Evolutionary conservation across 2,888 invertebrate genomes (phyloP), one percentile per base, ranked within the genome.

Genomic region (Meteorus colon): DNA sequence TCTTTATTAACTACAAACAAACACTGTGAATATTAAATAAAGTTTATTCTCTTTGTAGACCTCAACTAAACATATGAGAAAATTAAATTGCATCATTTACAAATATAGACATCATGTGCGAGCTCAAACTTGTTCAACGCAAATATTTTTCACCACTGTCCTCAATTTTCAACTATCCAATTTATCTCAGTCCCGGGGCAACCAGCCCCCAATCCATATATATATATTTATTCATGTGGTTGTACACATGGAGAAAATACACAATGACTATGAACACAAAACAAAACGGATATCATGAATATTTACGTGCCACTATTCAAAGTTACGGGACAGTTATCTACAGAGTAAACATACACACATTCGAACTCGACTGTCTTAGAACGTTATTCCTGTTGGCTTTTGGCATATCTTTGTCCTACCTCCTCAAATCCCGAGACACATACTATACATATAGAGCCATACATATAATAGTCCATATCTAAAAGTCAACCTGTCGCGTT

Each of bases 401-500:
- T 55, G 55, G 55, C 19, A 55, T 55, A 16, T 55, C 41, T 55
- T 8, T 55, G 55, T 19, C 55, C 19, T 41, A 41, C 19, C 19
- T 55, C 55, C 55, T 55, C 55, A 19, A 55, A 19, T 19, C 19
- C 19, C 6, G 1, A 19, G 19, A 19, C 8, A 19, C 10, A 19
- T 55, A 55, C 19, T 16, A 16, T 4, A 48, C n/a, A 19, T 8
- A 34, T 34, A 34, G 4, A 34, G 34, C 34, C 34, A 34, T 34
- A 8, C 27, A 62, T 62, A 62, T 62, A 62, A 62, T 62, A 62
- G 62, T 12, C 31, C n/a, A 62, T 29, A 27, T 31, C 27, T 29
- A 27, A 62, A 29, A 31, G 62, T 62, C 62, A 29, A 62, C 62
- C 62, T 62, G 62, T 62, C 62, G 27, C 62, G 62, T 62, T 31